phyloP scores from a whole-genome alignment of 2,797 vertebrate species.

The Ptychobarbus kaznakovi region DNA sequence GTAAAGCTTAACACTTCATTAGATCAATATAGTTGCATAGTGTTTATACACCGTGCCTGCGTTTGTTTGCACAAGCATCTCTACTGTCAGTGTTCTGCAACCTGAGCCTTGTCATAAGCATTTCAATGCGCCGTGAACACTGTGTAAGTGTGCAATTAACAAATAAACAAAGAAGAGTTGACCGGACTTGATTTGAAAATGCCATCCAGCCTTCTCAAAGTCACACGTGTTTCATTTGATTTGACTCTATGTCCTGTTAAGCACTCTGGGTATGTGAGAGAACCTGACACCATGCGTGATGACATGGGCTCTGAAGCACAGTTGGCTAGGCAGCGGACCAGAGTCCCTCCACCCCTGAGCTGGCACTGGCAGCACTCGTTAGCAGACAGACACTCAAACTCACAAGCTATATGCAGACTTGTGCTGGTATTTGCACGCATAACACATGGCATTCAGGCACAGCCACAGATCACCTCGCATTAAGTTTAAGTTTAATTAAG shows the following conservation, averaged over 20 bases:
- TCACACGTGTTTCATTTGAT: conserved; percentile 65
- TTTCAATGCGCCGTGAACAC: conserved; percentile 20
- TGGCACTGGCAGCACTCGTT: conserved; percentile 42
- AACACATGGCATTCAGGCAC: conserved; percentile 6
- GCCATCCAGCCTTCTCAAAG: conserved; percentile 31
- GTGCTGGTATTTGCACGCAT: background rate
- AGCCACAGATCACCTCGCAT: background rate
- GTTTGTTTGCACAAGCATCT: conserved; percentile 25
- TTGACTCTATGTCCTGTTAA: conserved; percentile 61
- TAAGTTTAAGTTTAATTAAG: background rate
- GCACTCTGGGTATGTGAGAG: conserved; percentile 55
- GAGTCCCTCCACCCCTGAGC: conserved; percentile 32
- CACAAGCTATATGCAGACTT: conserved; percentile 27
- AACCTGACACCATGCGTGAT: conserved; percentile 45
- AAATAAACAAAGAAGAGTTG: conserved; percentile 39
- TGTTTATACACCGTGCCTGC: conserved; percentile 7
- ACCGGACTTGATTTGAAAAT: background rate
- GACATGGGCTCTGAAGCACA: conserved; percentile 45
- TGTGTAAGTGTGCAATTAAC: conserved; percentile 19
- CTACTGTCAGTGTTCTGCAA: conserved; percentile 13
- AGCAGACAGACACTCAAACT: conserved; percentile 21
- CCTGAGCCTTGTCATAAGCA: background rate
- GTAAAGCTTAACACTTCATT: background rate
- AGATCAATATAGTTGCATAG: background rate
- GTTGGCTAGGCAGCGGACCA: conserved; percentile 47